phyloP scores from a whole-genome alignment of 2,113 vertebrate species.

The Chionis minor region DNA sequence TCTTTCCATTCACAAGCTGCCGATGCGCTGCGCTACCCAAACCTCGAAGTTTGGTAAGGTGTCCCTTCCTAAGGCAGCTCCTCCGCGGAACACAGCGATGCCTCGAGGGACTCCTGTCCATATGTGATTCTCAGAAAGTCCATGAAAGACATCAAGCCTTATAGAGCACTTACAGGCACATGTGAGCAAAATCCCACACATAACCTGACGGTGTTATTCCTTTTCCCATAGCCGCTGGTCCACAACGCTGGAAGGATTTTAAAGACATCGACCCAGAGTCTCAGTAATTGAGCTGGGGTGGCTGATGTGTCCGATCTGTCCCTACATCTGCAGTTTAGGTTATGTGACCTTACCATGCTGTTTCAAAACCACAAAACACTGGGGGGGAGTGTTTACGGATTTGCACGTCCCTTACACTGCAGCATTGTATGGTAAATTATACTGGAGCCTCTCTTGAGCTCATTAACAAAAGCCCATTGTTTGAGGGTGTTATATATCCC shows the following conservation, averaged over 20 bases:
- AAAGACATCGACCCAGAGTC: not conserved
- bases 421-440: constrained; percentile 58
- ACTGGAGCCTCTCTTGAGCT: constrained; percentile 2
- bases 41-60: fast-evolving
- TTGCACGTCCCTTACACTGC: not conserved
- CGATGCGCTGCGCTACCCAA: no score
- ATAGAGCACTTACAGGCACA: not conserved
- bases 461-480: constrained; percentile 58
- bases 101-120: not conserved
- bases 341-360: not conserved
- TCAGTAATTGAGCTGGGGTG: not conserved
- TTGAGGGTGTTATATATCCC: not conserved
- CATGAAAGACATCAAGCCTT: not conserved
- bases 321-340: not conserved
- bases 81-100: not conserved
- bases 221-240: fast-evolving
- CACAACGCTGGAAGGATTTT: not conserved
- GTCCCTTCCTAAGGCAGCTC: not conserved
- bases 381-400: not conserved
- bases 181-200: not conserved
- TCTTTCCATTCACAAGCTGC: not conserved
- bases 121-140: not conserved
- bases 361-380: not conserved
- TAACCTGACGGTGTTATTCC: fast-evolving
- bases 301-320: not conserved